Conservation (phyloP, 1,140 invertebrate genomes). For the Holotrichia oblita region DNA sequence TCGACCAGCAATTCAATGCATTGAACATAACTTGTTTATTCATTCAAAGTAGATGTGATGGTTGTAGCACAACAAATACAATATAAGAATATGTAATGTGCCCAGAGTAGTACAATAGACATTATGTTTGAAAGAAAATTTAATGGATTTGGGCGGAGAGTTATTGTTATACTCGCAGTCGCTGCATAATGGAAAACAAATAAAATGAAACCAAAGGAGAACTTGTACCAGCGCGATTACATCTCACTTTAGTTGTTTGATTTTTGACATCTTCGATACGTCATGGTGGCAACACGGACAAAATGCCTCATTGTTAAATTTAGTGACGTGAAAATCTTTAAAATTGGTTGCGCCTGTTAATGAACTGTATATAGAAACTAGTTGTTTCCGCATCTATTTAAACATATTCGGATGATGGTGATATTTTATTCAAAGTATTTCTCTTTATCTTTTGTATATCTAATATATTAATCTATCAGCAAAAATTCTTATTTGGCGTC, state of each 20-base stretch:
- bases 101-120: neutral
- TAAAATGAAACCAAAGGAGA: neutral
- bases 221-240: neutral
- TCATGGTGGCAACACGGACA: neutral
- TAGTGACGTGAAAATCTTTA: too few relatives aligned
- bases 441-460: too few relatives aligned
- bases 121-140: neutral
- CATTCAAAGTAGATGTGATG: neutral
- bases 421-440: too few relatives aligned
- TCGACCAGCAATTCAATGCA: too few relatives aligned
- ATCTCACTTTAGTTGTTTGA: neutral
- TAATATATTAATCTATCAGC: too few relatives aligned
- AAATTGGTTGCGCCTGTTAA: too few relatives aligned
- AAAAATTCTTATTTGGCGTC: too few relatives aligned
- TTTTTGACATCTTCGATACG: neutral
- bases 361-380: too few relatives aligned
- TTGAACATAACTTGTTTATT: neutral
- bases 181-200: slow-evolving; percentile 1
- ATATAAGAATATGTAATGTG: neutral
- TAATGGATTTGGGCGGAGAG: slow-evolving; percentile 19
- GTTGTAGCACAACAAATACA: neutral
- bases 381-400: too few relatives aligned
- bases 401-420: too few relatives aligned
- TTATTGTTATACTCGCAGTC: neutral
- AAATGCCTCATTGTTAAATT: neutral